phyloP scores from a whole-genome alignment of 2,113 vertebrate genomes.

The Crotalus viridis region DNA sequence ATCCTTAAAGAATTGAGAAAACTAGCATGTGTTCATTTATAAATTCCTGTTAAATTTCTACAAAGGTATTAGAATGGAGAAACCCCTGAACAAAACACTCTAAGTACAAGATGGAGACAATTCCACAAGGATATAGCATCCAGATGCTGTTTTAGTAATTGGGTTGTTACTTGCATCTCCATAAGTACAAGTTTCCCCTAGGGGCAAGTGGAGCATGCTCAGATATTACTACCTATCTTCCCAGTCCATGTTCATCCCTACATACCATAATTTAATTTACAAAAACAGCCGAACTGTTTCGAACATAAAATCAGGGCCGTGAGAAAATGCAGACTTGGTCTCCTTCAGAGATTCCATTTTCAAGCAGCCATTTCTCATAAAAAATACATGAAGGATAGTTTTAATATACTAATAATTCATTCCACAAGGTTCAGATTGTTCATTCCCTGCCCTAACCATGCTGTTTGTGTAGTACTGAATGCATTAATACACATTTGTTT shows the following conservation, averaged over 20 bases:
- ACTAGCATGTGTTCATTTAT: constrained; percentile 49
- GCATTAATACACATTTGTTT: not conserved
- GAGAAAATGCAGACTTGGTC: constrained; percentile 25
- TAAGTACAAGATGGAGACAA: constrained; percentile 27
- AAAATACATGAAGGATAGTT: constrained; percentile 38
- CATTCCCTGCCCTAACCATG: constrained; percentile 35
- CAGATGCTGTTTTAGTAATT: constrained; percentile 64
- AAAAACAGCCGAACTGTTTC: constrained; percentile 47
- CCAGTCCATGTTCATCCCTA: constrained; percentile 62
- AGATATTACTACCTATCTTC: constrained; percentile 39
- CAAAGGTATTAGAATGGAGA: constrained; percentile 35
- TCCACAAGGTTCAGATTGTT: constrained; percentile 37
- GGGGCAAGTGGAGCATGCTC: constrained; percentile 61
- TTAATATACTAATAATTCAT: constrained; percentile 38
- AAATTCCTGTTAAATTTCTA: constrained; percentile 43
- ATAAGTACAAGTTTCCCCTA: constrained; percentile 54
- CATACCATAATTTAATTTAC: constrained; percentile 66
- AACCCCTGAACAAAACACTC: constrained; percentile 49
- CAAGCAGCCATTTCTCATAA: constrained; percentile 9
- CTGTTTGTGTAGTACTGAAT: not conserved
- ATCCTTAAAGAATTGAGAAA: constrained; percentile 51
- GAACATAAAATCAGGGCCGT: constrained; percentile 50
- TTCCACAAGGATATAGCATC: constrained; percentile 54
- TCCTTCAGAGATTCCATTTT: constrained; percentile 54
- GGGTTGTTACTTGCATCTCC: constrained; percentile 64